Evolutionary conservation across 1,140 invertebrate genomes (phyloP).

Genomic region (Fopius arisanus): DNA sequence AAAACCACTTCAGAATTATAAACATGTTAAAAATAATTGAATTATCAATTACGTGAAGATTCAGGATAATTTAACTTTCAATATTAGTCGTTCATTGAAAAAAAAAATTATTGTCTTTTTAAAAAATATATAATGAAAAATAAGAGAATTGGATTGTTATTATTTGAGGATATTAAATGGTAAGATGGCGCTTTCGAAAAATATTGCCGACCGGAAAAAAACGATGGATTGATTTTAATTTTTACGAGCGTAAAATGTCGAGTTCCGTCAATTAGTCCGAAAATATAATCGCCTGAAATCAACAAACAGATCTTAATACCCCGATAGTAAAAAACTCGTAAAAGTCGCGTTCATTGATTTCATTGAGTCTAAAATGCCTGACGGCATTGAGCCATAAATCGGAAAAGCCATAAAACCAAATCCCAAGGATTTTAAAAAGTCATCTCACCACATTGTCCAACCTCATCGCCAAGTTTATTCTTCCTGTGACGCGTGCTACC

Average conservation of each 20-base stretch:
- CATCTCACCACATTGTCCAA: background rate
- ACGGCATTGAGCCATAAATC: conserved; percentile 3
- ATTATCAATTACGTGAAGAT: too few species aligned
- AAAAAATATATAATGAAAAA: too few species aligned
- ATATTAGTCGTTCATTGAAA: too few species aligned
- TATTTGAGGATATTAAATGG: too few species aligned
- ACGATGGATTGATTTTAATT: too few species aligned
- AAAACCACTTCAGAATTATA: too few species aligned
- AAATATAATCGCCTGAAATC: background rate
- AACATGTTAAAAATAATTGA: too few species aligned
- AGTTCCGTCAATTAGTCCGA: background rate
- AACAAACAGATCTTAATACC: background rate
- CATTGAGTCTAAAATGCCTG: background rate
- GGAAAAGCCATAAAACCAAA: background rate
- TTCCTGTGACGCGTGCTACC: conserved; percentile 28
- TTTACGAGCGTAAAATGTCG: background rate
- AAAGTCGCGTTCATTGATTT: background rate
- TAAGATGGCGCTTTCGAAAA: too few species aligned
- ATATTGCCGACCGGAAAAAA: too few species aligned
- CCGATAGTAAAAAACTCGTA: background rate
- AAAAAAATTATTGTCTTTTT: too few species aligned
- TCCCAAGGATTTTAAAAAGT: background rate
- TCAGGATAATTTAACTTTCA: too few species aligned
- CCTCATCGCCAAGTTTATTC: background rate
- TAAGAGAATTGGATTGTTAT: too few species aligned